Conservation (phyloP, 2,797 vertebrate species). For the Kryptopterus vitreolus region DNA sequence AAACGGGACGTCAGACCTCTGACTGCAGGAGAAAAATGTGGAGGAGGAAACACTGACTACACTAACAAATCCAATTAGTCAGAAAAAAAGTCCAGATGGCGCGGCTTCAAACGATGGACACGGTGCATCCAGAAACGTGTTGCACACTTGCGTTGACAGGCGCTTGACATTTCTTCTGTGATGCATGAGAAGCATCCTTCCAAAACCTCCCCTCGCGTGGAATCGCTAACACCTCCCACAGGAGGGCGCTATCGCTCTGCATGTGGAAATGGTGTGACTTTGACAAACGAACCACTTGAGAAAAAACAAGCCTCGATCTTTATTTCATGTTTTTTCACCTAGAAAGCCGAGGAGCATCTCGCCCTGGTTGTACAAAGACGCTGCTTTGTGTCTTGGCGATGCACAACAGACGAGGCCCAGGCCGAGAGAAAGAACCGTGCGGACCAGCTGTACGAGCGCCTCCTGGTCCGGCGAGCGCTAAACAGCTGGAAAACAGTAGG, state of each 20-base stretch:
- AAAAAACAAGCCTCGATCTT: conserved; percentile 33
- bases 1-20: conserved; percentile 6
- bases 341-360: conserved; percentile 83
- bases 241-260: background rate
- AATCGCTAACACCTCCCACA: background rate
- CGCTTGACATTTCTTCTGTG: background rate
- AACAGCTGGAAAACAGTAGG: conserved; percentile 81
- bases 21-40: conserved; percentile 8
- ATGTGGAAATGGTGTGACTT: background rate
- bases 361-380: conserved; percentile 71
- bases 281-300: background rate
- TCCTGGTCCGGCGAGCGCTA: conserved; percentile 75
- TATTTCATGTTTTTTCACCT: conserved; percentile 39
- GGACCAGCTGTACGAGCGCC: conserved; percentile 69
- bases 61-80: conserved; percentile 17
- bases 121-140: background rate
- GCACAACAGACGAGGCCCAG: conserved; percentile 61
- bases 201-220: background rate
- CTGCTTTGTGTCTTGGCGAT: conserved; percentile 78
- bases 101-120: background rate
- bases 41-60: background rate
- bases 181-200: conserved; percentile 2
- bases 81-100: background rate
- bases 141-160: conserved; percentile 14
- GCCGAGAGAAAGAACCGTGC: conserved; percentile 72